phyloP scores from a whole-genome alignment of 2,113 vertebrate species.

The Nothobranchius kuhntae region DNA sequence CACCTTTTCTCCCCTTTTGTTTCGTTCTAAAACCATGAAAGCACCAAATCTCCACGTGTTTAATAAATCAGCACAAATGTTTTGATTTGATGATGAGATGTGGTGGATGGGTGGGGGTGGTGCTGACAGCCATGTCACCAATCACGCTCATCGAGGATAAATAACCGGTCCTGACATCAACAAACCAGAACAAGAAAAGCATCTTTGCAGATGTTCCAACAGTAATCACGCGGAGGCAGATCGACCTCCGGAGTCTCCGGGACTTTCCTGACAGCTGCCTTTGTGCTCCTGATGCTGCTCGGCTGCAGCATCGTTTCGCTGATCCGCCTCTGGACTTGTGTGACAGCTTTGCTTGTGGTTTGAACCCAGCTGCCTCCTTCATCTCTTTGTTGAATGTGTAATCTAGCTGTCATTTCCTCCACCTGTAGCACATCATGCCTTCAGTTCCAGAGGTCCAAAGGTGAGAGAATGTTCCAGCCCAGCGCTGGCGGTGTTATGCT shows the following conservation, averaged over 20 bases:
- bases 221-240: conserved; percentile 19
- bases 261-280: conserved; percentile 24
- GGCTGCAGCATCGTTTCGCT: conserved; percentile 21
- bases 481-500: conserved; percentile 16
- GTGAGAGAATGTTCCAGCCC: neutral
- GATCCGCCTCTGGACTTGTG: conserved; percentile 17
- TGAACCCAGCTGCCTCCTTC: neutral
- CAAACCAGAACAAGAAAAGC: conserved; percentile 28
- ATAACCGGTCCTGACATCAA: conserved; percentile 21
- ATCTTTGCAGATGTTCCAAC: conserved; percentile 12
- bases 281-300: conserved; percentile 17
- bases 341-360: conserved; percentile 32
- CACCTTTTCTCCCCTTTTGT: neutral
- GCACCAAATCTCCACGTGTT: too few relatives aligned
- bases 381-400: conserved; percentile 14
- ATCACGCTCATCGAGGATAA: conserved; percentile 25
- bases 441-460: neutral
- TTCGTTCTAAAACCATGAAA: neutral
- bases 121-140: neutral
- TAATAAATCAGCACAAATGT: neutral
- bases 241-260: conserved; percentile 8
- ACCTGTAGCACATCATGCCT: neutral
- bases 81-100: neutral
- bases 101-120: too few relatives aligned
- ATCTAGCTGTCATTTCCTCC: conserved; percentile 1